phyloP scores from a whole-genome alignment of 2,888 invertebrate genomes.

The Microplitis manilae region DNA sequence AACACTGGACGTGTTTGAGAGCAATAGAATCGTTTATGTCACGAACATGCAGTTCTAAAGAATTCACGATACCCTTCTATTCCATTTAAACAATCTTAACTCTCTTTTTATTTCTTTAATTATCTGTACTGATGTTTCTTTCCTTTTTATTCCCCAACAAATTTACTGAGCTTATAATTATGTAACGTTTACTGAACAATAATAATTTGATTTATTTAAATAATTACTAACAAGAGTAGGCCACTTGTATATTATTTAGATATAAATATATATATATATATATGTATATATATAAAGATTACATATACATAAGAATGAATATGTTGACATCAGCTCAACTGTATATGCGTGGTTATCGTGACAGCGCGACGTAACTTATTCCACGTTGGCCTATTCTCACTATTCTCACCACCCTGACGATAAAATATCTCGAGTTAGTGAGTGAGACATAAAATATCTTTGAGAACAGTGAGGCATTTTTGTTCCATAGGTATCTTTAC shows the following conservation, averaged over 20 bases:
- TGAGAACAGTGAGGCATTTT: conserved; percentile 43
- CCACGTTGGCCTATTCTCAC: conserved; percentile 51
- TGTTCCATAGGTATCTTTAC: conserved; percentile 21
- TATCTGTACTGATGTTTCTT: neutral
- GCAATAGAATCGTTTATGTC: conserved; percentile 23
- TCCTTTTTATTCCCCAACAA: neutral
- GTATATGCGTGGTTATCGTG: conserved; percentile 48
- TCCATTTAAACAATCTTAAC: neutral
- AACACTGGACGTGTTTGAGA: conserved; percentile 20
- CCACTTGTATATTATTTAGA: neutral
- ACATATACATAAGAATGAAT: conserved; percentile 3
- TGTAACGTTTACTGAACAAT: too few relatives aligned
- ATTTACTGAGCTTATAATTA: too few relatives aligned
- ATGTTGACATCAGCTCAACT: conserved; percentile 28
- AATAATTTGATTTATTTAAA: conserved; percentile 4
- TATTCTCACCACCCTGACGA: conserved; percentile 25
- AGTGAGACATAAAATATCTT: conserved; percentile 41
- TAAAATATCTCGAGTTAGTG: conserved; percentile 39
- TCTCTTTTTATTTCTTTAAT: neutral
- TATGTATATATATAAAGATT: neutral
- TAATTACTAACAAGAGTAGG: conserved; percentile 28
- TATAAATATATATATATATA: neutral
- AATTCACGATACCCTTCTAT: conserved; percentile 2
- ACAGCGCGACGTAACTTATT: conserved; percentile 53
- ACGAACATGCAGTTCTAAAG: conserved; percentile 16